These are phyloP conservation scores for Mus spicilegus DNA, from an alignment of 2,113 vertebrate genomes.

Conservation along the genomic window DNA sequence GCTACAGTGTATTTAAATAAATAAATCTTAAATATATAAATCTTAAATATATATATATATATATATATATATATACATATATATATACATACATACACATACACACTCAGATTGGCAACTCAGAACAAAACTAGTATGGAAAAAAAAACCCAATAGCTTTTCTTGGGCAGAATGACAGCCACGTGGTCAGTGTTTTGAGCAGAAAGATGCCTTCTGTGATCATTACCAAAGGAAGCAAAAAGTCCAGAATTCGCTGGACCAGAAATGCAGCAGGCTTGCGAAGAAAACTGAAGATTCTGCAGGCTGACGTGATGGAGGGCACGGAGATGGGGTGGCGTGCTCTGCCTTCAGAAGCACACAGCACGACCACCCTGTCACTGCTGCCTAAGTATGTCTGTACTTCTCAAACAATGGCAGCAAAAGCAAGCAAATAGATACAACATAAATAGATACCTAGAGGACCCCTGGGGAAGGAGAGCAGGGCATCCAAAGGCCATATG, in stretches of 20 bases:
- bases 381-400: not conserved
- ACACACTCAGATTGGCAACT: not conserved
- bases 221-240: conserved; percentile 3
- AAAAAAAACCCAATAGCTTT: not conserved
- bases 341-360: not conserved
- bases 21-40: too few species aligned
- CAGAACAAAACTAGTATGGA: not conserved
- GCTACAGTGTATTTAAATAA: too few species aligned
- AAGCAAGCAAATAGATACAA: not conserved
- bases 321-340: rapidly evolving
- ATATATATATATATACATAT: too few species aligned
- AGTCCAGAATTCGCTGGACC: not conserved
- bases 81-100: too few species aligned
- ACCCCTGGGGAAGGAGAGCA: not conserved
- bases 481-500: not conserved
- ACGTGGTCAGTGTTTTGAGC: not conserved
- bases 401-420: not conserved
- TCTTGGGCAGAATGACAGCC: not conserved
- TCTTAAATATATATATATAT: too few species aligned
- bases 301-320: too few species aligned
- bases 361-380: not conserved
- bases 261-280: not conserved
- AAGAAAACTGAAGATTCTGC: not conserved
- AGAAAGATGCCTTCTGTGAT: not conserved
- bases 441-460: not conserved